Conservation (phyloP, 2,113 vertebrate genomes). For the Bubalus kerabau region DNA sequence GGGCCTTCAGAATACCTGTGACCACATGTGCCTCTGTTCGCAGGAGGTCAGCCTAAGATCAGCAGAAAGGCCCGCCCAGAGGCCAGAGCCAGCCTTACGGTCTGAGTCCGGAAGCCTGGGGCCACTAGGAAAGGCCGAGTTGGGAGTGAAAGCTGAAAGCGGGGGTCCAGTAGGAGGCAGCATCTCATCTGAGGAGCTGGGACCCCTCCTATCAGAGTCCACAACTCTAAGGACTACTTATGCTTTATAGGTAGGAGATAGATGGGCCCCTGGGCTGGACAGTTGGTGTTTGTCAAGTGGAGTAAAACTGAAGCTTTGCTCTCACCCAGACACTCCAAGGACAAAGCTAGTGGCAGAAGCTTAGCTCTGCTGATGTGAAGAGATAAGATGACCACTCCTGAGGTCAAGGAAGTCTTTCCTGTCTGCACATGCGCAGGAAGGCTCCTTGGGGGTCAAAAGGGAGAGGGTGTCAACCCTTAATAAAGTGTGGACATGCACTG, state of each 20-base stretch:
- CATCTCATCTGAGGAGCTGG: not conserved
- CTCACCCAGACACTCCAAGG: not conserved
- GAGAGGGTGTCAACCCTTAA: not conserved
- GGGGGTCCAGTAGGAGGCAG: not conserved
- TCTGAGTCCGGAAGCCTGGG: not conserved
- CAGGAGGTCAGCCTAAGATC: too few species aligned
- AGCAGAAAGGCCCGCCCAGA: not conserved
- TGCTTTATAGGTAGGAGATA: not conserved
- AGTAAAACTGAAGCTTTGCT: not conserved
- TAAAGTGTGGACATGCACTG: not conserved
- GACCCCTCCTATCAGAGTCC: not conserved
- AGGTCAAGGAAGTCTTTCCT: not conserved
- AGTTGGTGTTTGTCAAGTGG: not conserved
- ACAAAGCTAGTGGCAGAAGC: not conserved
- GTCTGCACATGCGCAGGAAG: not conserved
- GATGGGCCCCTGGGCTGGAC: not conserved
- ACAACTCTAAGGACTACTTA: not conserved
- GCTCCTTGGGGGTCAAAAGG: not conserved
- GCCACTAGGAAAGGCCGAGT: not conserved
- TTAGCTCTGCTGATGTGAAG: not conserved
- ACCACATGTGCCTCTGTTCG: rapidly evolving
- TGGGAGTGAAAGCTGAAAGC: too few species aligned
- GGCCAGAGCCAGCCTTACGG: not conserved
- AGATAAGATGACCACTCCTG: not conserved
- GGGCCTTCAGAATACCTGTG: not conserved